Conservation (phyloP, 2,888 invertebrate species). For the Masnerella sp. region DNA sequence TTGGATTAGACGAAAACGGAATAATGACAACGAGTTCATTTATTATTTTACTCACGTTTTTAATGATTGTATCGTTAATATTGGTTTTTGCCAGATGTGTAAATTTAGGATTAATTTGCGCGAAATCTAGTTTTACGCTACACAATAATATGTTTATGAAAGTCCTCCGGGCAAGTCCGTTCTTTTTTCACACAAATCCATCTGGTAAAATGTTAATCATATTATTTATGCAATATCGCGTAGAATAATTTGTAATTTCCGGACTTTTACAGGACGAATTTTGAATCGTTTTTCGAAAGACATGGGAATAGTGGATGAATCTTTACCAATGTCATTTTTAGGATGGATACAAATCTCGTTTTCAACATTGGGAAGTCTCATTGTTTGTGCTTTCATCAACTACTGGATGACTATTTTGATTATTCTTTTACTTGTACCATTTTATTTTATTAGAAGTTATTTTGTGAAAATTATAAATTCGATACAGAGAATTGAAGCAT, state of each 20-base stretch:
- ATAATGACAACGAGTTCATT: slow-evolving; percentile 64
- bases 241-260: slow-evolving; percentile 32
- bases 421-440: slow-evolving; percentile 81
- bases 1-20: slow-evolving; percentile 61
- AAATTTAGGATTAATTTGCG: slow-evolving; percentile 63
- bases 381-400: slow-evolving; percentile 80
- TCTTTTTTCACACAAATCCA: slow-evolving; percentile 92
- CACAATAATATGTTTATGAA: slow-evolving; percentile 92
- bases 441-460: slow-evolving; percentile 82
- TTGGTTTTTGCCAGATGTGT: slow-evolving; percentile 64
- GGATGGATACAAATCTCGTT: slow-evolving; percentile 79
- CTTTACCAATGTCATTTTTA: slow-evolving; percentile 79
- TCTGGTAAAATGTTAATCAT: slow-evolving; percentile 79
- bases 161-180: slow-evolving; percentile 86
- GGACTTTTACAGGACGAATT: slow-evolving; percentile 78
- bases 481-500: slow-evolving; percentile 82
- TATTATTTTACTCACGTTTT: slow-evolving; percentile 75
- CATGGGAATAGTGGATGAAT: slow-evolving; percentile 82
- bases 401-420: slow-evolving; percentile 84
- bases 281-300: slow-evolving; percentile 89
- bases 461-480: slow-evolving; percentile 84
- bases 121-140: slow-evolving; percentile 86
- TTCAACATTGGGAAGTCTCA: slow-evolving; percentile 69
- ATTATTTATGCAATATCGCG: background rate
- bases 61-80: slow-evolving; percentile 72